Conservation (phyloP, 2,888 invertebrate genomes). For the Erebia aethiops region DNA sequence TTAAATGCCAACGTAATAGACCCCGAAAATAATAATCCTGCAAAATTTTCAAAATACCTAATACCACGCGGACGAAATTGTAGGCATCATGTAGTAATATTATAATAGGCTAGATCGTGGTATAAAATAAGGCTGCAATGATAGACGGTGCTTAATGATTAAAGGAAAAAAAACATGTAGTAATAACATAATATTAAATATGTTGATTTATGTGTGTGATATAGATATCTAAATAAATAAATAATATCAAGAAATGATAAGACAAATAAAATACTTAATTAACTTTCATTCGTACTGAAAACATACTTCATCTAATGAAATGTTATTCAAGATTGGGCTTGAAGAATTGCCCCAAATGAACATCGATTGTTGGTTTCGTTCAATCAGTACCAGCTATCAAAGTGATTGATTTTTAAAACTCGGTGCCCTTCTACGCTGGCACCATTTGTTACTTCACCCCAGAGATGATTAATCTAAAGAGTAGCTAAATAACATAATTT, state of each 20-base stretch:
- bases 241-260: background rate
- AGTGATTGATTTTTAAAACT: conserved; percentile 77
- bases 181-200: too few species aligned
- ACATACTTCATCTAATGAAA: conserved; percentile 14
- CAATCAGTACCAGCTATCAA: conserved; percentile 79
- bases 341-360: conserved; percentile 33
- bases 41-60: too few species aligned
- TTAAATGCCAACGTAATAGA: too few species aligned
- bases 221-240: too few species aligned
- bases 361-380: conserved; percentile 61
- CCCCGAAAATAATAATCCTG: too few species aligned
- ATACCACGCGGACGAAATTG: too few species aligned
- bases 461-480: background rate
- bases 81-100: too few species aligned
- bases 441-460: conserved; percentile 59
- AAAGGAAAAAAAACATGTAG: too few species aligned
- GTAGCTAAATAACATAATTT: background rate
- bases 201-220: too few species aligned
- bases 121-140: too few species aligned
- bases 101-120: too few species aligned
- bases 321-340: conserved; percentile 33
- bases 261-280: background rate
- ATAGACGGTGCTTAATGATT: too few species aligned
- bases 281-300: background rate
- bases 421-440: conserved; percentile 66